phyloP scores from a whole-genome alignment of 2,797 vertebrate genomes.

The Chiloscyllium punctatum region DNA sequence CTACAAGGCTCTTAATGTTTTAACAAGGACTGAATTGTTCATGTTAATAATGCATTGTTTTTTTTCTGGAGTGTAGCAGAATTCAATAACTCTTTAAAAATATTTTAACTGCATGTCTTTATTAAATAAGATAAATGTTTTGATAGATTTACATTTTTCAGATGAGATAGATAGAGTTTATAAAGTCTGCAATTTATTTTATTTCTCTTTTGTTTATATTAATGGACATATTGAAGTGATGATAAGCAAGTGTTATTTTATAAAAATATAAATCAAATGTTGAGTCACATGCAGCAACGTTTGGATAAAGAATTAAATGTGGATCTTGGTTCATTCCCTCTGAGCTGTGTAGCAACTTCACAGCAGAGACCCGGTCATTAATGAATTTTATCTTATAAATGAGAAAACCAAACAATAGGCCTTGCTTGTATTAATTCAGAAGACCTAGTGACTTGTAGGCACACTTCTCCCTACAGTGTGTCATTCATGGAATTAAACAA shows the following conservation, averaged over 20 bases:
- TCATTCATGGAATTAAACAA: conserved; percentile 34
- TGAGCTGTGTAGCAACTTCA: conserved; percentile 10
- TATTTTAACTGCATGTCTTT: neutral
- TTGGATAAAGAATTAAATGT: conserved; percentile 21
- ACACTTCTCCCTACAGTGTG: neutral
- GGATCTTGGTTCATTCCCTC: neutral
- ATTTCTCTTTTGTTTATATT: neutral
- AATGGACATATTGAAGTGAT: neutral
- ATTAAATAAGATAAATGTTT: neutral
- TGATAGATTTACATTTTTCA: neutral
- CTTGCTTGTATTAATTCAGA: conserved; percentile 12
- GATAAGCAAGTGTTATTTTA: neutral
- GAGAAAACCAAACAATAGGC: conserved; percentile 35
- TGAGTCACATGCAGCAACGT: neutral
- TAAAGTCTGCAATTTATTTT: neutral
- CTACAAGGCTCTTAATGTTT: neutral
- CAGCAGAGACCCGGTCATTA: neutral
- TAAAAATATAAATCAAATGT: neutral
- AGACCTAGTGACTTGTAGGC: conserved; percentile 19
- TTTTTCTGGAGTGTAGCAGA: neutral
- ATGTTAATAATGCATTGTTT: neutral
- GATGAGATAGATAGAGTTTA: neutral
- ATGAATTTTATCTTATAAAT: conserved; percentile 36
- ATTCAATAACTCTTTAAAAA: neutral
- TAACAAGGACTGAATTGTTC: neutral